A percentile compares a stretch with the other conserved stretches of the same genome.
phyloP scores from a whole-genome alignment of 1,140 invertebrate genomes.

The Goniozus legneri region DNA sequence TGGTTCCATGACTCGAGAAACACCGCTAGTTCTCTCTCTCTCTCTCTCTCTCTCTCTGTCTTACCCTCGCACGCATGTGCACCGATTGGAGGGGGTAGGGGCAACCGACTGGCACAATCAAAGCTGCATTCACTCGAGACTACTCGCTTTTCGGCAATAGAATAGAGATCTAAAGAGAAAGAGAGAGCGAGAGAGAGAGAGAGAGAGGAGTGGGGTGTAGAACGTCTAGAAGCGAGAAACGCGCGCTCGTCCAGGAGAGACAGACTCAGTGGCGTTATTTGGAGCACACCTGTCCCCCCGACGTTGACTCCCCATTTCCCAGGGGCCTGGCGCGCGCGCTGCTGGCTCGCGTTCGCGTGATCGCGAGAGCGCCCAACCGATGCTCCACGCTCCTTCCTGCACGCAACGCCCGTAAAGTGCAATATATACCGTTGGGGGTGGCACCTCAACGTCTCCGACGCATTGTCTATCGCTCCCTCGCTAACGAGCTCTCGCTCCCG shows the following conservation, averaged over 20 bases:
- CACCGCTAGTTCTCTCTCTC: too few species aligned
- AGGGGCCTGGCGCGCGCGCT: conserved; percentile 16
- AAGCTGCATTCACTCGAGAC: conserved; percentile 41
- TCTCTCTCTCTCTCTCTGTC: too few species aligned
- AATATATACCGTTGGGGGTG: too few species aligned
- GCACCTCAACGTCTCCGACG: too few species aligned
- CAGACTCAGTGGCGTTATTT: conserved; percentile 33
- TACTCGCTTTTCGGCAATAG: conserved; percentile 33
- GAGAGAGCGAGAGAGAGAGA: too few species aligned
- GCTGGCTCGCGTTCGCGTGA: conserved; percentile 30
- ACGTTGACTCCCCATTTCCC: neutral
- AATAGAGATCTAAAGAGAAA: too few species aligned
- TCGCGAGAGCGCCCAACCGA: too few species aligned
- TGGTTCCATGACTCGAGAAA: conserved; percentile 27
- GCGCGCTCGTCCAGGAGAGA: conserved; percentile 27
- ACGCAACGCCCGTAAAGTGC: too few species aligned
- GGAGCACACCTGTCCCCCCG: conserved; percentile 40
- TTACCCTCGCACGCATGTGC: too few species aligned
- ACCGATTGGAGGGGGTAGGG: conserved; percentile 24
- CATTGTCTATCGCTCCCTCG: too few species aligned
- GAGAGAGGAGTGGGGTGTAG: conserved; percentile 17
- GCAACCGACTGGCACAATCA: conserved; percentile 40
- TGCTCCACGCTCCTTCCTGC: conserved; percentile 11
- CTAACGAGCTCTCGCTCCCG: too few species aligned
- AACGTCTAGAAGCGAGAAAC: conserved; percentile 19